phyloP scores from a whole-genome alignment of 2,797 vertebrate species.

The Lycodopsis pacificus region DNA sequence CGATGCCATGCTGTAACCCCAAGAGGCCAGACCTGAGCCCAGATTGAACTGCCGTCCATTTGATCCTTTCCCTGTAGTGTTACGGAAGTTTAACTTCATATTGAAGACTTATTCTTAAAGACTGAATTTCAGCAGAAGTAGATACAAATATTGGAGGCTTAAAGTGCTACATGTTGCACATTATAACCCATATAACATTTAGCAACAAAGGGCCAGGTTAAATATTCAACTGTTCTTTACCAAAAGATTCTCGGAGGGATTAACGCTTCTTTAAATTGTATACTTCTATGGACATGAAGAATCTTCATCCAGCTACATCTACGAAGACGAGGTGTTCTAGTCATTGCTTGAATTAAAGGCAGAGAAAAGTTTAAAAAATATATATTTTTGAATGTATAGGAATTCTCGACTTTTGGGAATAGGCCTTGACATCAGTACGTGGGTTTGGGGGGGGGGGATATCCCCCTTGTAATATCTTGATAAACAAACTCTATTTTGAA shows the following conservation, averaged over 20 bases:
- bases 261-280: not conserved
- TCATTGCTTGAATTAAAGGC: no score
- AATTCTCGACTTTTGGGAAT: not conserved
- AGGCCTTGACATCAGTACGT: no score
- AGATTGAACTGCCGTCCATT: slow-evolving; percentile 13
- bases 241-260: not conserved
- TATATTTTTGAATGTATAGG: not conserved
- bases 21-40: slow-evolving; percentile 12
- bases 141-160: not conserved
- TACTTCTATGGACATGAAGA: not conserved
- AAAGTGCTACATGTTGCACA: not conserved
- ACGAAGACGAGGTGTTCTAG: no score
- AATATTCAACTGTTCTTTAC: not conserved
- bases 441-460: no score
- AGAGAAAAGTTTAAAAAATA: not conserved
- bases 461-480: no score
- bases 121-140: slow-evolving; percentile 2
- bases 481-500: not conserved
- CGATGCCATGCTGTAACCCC: slow-evolving; percentile 36
- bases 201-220: not conserved
- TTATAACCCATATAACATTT: not conserved
- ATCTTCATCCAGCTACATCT: slow-evolving; percentile 3
- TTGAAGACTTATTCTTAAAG: slow-evolving; percentile 5
- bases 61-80: slow-evolving; percentile 2
- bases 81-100: slow-evolving; percentile 7